Percentiles rank a stretch among this genome's conserved stretches.
These are phyloP conservation scores for Cancer borealis DNA, from an alignment of 2,888 invertebrate species.

Conservation along the genomic window DNA sequence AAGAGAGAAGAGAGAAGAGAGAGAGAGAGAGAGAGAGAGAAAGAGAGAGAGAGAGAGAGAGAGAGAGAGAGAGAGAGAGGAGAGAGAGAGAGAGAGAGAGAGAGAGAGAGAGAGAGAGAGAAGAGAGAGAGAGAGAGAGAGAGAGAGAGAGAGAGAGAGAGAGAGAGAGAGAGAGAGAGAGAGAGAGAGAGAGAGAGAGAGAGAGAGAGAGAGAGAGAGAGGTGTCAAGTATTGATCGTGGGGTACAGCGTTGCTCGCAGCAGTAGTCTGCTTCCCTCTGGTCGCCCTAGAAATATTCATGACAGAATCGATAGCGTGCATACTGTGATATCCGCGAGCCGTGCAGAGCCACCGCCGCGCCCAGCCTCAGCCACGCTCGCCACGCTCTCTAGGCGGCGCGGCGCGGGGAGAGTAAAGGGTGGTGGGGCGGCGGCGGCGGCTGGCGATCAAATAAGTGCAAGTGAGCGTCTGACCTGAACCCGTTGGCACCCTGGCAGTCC, in stretches of 20 bases:
- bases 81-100: slow-evolving; percentile 37
- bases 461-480: slow-evolving; percentile 11
- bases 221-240: slow-evolving; percentile 51
- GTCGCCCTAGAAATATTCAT: slow-evolving; percentile 48
- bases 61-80: too few species aligned
- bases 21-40: too few species aligned
- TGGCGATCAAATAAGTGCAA: slow-evolving; percentile 37
- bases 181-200: slow-evolving; percentile 39
- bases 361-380: slow-evolving; percentile 37
- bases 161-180: slow-evolving; percentile 40
- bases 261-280: slow-evolving; percentile 17
- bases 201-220: slow-evolving; percentile 40
- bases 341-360: not conserved
- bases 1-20: not conserved
- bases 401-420: not conserved
- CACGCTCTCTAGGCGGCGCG: not conserved
- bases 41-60: too few species aligned
- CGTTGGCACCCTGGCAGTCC: not conserved
- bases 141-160: slow-evolving; percentile 23
- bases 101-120: slow-evolving; percentile 24
- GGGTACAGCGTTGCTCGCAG: slow-evolving; percentile 41
- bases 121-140: slow-evolving; percentile 37
- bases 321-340: slow-evolving; percentile 37
- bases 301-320: slow-evolving; percentile 52
- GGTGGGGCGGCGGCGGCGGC: not conserved